Base-by-base conservation (phyloP, 1,140 invertebrate genomes). In the Drosophila bocqueti region DNA sequence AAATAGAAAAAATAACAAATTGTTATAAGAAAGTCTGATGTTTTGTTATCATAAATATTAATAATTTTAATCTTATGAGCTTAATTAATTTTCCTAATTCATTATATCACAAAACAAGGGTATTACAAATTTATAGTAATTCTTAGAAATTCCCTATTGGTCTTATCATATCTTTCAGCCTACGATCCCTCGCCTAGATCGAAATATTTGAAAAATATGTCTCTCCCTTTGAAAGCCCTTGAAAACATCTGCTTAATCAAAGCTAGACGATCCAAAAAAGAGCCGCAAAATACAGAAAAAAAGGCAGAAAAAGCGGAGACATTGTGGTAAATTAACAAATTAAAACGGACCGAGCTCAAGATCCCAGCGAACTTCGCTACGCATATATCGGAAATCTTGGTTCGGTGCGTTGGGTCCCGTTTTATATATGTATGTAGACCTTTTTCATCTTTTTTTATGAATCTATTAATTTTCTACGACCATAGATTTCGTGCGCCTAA, bases 401-500 rank as follows among this genome's bases (percentile, higher is more conserved):
- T 59, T 60, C 24, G 34, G 60, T 74, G 46, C 42, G 61, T 75
- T 83, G 26, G 79, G 84, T 76, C 73, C 72, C 79, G 18, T 47
- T 78, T 84, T 81, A 76, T 21, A 21, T 21, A 21, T 21, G 21
- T 21, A 21, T 58, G 57, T 76, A 45, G 61, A 38, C 21, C 61
- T 49, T 76, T 79, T 81, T 61, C 77, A 16, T 5, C 1, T 16
- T 55, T 38, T 55, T 55, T 55, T 87, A 67, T 77, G 81, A 87
- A 87, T 87, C 87, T 87, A 87, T 87, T 87, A 83, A 87, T 89
- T 89, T 87, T 81, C 76, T 84, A 87, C 83, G 82, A 76, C 72
- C 80, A 79, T 89, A 81, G 84, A 89, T 80, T 89, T 83, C 18
- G 71, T 67, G 49, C 29, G 83, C 83, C 74, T 77, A 59, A 71